Percentiles rank a stretch among this genome's conserved stretches.
phyloP scores from a whole-genome alignment of 2,113 vertebrate genomes.

The Percina caprodes region DNA sequence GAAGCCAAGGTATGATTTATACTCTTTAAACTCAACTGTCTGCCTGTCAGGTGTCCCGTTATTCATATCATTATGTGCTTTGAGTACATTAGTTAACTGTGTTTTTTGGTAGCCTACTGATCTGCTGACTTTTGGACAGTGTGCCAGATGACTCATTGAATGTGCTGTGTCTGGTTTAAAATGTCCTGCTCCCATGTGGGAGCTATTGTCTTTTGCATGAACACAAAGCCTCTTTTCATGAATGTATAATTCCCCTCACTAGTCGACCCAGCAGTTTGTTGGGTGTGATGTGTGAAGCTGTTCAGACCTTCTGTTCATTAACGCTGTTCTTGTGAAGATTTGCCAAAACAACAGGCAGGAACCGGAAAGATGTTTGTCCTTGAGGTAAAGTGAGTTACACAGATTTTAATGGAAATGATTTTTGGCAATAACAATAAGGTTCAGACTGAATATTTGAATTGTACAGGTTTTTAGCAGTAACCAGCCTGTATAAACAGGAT shows the following conservation, averaged over 20 bases:
- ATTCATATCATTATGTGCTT: not conserved
- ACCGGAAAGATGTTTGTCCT: not conserved
- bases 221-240: slow-evolving; percentile 72
- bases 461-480: slow-evolving; percentile 18
- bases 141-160: slow-evolving; percentile 25
- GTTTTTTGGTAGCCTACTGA: slow-evolving; percentile 30
- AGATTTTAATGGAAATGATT: slow-evolving; percentile 8
- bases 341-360: slow-evolving; percentile 1
- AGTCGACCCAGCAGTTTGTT: slow-evolving; percentile 27
- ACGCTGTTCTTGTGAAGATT: not conserved
- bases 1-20: slow-evolving; percentile 58
- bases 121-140: slow-evolving; percentile 41
- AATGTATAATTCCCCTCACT: slow-evolving; percentile 39
- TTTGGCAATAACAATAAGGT: not conserved
- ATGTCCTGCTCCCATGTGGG: slow-evolving; percentile 51
- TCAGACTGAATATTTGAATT: slow-evolving; percentile 2
- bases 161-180: slow-evolving; percentile 46
- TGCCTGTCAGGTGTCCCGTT: slow-evolving; percentile 37
- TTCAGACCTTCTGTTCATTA: not conserved
- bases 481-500: slow-evolving; percentile 63
- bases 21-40: not conserved
- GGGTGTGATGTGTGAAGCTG: not conserved
- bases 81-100: not conserved
- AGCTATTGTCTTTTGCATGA: slow-evolving; percentile 58
- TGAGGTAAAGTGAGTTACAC: slow-evolving; percentile 9